Evolutionary conservation across 2,888 invertebrate genomes (phyloP), one percentile per base, ranked within the genome.

Genomic region (Latheticus oryzae): DNA sequence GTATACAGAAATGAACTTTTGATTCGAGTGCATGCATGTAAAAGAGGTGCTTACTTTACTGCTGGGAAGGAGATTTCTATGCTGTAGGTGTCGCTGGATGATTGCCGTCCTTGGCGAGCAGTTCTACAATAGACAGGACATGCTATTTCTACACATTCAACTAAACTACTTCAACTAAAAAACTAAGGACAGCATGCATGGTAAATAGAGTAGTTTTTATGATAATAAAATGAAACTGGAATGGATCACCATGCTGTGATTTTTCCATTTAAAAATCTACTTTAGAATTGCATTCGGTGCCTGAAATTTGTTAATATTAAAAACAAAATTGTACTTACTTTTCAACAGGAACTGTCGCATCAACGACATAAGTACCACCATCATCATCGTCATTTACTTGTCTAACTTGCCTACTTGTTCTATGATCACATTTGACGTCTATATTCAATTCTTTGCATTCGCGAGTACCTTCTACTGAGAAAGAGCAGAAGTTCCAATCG

Each of bases 401-500:
- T 71, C 91, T 83, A 17, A 85, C 84, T 66, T 85, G 85, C 45
- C 90, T 83, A 47, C 80, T 78, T 5, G 83, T 82, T 64, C 91
- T 87, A 72, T 93, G 93, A 73, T 93, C 93, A 72, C 95, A 96
- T 76, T 93, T 93, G 1, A 96, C 93, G 73, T 93, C 91, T 66
- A 96, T 94, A 69, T 91, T 88, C 45, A 96, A 81, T 72, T 95
- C 93, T 73, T 92, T 93, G 75, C 96, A 96, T 74, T 94, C 93
- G 33, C 91, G 86, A 15, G 87, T 87, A 86, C 95, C 93, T 80
- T 94, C 91, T 33, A 88, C 84, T 58, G 92, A 88, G 76, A 93
- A 92, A 0, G 95, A 93, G 76, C 97, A 97, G 89, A 97, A 93
- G 83, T 94, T 93, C 97, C 97, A 97, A 73, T 96, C 94, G 68